Evolutionary conservation across 2,113 vertebrate genomes (phyloP), one percentile per base, ranked within the genome.

Genomic region (Onychostruthus taczanowskii): DNA sequence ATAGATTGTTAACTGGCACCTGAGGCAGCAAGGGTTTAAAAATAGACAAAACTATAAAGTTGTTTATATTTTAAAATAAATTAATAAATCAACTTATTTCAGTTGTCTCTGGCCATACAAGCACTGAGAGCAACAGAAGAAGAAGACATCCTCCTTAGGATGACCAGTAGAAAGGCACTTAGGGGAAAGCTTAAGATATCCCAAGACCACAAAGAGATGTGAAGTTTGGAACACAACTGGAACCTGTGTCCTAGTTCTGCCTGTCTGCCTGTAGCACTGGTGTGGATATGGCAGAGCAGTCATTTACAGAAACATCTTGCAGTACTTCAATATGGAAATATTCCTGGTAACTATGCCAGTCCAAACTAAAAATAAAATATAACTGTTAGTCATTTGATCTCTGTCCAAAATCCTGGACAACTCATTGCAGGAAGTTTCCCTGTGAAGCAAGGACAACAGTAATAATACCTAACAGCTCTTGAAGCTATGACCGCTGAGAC

Each of bases 351-450:
- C 80, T 82, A 22, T 58, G 86, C 78, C 93, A 92, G 64, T 35
- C 56, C 82, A 87, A 90, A 87, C 89, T 94, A 96, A 92, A 93
- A 94, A 90, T 92, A 96, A 83, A 84, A 67, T 11, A 7, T 44
- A 91, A 87, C n/a, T 66, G 41, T 93, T 86, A 83, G 50, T 62
- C 72, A 88, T 35, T 62, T 10, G 15, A 93, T 52, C 18, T 33
- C 39, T 49, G 52, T 58, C 85, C 73, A 86, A 84, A 78, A 90
- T 35, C 44, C 47, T 66, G 83, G 80, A 52, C 76, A 96, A 89
- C 27, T 75, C 68, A 84, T 22, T 61, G 80, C 61, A 87, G 76
- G 49, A 93, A 81, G 37, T 35, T 75, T 49, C 44, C 69, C 73
- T 68, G 64, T 90, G 82, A 76, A 88, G 30, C 39, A 78, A 68